Base-by-base conservation (phyloP, 2,797 vertebrate genomes). In the Sebastes itinus region DNA sequence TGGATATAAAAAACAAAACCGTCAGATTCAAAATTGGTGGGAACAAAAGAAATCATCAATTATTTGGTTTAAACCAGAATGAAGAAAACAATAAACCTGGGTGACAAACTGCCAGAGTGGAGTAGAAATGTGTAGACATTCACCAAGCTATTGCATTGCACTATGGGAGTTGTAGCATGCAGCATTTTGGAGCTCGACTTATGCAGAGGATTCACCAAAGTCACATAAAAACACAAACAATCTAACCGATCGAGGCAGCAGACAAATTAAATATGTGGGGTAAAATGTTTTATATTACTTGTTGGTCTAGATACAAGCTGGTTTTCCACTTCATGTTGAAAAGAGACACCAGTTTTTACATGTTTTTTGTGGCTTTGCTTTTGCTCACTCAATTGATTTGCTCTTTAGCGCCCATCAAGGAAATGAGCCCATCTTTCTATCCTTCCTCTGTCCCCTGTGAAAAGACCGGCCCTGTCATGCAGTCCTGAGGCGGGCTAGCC, bases 381-480 rank as follows among this genome's bases (percentile, higher is more conserved):
- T 58, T 28, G 27, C 7, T 23, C 52, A 11, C 22, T 58, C 11
- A 38, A 73, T 22, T 35, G 23, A 52, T 58, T 32, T 32, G 11
- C 55, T 60, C 23, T 66, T 72, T 16, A 35, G 72, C 1, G 23
- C 10, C 77, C 67, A 55, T 78, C 42, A 77, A 85, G 76, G 64
- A 85, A 84, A 59, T 12, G 18, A 81, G 67, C 22, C 62, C 18
- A 54, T 87, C 38, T 87, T 54, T 54, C 49, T 54, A 56, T 89
- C 83, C 56, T 32, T 67, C 77, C 79, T 87, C 80, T 84, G 63
- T 80, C 60, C 72, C 18, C 72, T 25, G 52, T 61, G 70, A 89
- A 78, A 83, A 79, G 82, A 92, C 81, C 49, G 25, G 75, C 81
- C 55, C 82, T 81, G 83, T 82, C 82, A 72, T 72, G 62, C 16